Conservation (phyloP, 2,113 vertebrate species). For the Anseranas semipalmata region DNA sequence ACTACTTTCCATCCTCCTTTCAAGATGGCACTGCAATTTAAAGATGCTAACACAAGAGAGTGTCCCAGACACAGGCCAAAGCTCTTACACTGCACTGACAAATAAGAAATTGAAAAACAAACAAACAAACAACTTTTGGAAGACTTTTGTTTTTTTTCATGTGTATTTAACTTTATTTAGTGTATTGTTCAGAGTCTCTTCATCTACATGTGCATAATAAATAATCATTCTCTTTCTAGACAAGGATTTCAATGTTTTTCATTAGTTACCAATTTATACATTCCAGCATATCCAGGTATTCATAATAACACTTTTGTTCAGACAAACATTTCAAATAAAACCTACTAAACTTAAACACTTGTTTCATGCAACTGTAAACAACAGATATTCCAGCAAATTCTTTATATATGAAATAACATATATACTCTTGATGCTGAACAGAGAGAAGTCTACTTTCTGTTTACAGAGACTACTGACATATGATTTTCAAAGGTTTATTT, state of each 20-base stretch:
- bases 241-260: not conserved
- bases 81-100: not conserved
- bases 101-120: not conserved
- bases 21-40: not conserved
- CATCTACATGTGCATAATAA: not conserved
- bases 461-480: not conserved
- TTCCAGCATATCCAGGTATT: not conserved
- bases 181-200: not conserved
- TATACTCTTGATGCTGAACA: not conserved
- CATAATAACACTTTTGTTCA: not conserved
- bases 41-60: not conserved
- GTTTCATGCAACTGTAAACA: not conserved
- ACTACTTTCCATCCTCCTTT: not conserved
- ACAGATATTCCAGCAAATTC: not conserved
- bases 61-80: not conserved
- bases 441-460: not conserved
- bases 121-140: not conserved
- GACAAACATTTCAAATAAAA: conserved; percentile 10
- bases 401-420: not conserved
- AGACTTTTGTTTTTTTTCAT: not conserved
- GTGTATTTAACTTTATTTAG: not conserved
- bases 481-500: not conserved
- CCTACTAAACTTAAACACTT: not conserved
- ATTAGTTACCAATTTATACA: not conserved
- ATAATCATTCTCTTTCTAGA: not conserved